Base-by-base conservation (phyloP, 2,888 invertebrate species). In the Cosmorhoe ocellata region DNA sequence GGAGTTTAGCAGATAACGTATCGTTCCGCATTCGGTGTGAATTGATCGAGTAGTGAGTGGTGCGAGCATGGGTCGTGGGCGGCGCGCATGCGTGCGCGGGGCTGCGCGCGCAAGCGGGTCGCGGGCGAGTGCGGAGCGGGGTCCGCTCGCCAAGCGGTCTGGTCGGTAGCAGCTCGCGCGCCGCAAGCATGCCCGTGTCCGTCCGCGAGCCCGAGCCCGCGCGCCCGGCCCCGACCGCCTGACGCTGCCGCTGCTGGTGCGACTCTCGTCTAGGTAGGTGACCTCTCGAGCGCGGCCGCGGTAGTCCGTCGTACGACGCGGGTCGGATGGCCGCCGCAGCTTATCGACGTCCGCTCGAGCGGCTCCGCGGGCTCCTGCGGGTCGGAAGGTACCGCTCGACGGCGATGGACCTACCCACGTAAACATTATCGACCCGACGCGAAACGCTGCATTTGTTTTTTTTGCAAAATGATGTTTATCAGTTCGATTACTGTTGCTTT, bases 381-480 rank as follows among this genome's bases (percentile, higher is more conserved):
- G 3, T 4, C 18, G 2, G 3, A 18, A 2, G 18, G 4, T 3
- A 18, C 18, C 49, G 31, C 40, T 38, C 9, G 30, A 44, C 37
- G 27, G n/a, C n/a, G n/a, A n/a, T n/a, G n/a, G n/a, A n/a, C n/a
- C n/a, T n/a, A n/a, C n/a, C n/a, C 56, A 45, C 46, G 58, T 58
- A 58, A 55, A 53, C 59, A 58, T 37, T 58, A 61, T 61, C 56
- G 60, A 61, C 56, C 42, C 32, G 51, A n/a, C 13, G n/a, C 12
- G 36, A n/a, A n/a, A 38, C 50, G 32, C 50, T 51, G 54, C 56
- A 46, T 48, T 45, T 42, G 18, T 4, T 4, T 38, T 31, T 28
- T 36, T 37, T 51, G 46, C 6, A 27, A 11, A 27, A 33, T 26
- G 18, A 33, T 47, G 40, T 32, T 27, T 40, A 32, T 10, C 40